These are phyloP conservation scores for Anolis carolinensis DNA, from an alignment of 2,113 vertebrate genomes.

Conservation along the genomic window DNA sequence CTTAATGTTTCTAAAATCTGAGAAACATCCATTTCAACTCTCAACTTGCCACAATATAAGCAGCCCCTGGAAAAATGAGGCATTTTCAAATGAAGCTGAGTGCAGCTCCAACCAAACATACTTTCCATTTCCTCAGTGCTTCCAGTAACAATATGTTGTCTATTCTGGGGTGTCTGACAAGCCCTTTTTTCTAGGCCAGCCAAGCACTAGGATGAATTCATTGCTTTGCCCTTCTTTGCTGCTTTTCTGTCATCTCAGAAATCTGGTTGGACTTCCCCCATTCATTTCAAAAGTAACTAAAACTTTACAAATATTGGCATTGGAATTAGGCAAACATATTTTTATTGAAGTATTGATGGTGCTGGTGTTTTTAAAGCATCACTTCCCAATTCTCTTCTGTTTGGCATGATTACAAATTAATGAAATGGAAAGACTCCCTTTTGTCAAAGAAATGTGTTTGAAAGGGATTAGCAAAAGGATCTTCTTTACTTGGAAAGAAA, in stretches of 20 bases:
- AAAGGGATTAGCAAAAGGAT: not conserved
- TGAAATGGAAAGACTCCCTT: not conserved
- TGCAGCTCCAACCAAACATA: not conserved
- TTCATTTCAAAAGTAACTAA: not conserved
- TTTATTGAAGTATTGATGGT: not conserved
- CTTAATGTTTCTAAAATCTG: slow-evolving; percentile 32
- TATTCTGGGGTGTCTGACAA: not conserved
- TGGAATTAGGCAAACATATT: not conserved
- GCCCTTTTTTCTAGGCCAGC: slow-evolving; percentile 3
- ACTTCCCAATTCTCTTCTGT: not conserved
- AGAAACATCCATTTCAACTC: slow-evolving; percentile 21
- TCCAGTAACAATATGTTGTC: slow-evolving; percentile 12
- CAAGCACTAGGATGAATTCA: not conserved
- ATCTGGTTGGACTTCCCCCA: not conserved
- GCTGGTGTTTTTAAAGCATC: not conserved
- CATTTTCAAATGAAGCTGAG: slow-evolving; percentile 10
- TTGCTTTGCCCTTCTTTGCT: slow-evolving; percentile 5
- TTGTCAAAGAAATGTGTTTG: not conserved
- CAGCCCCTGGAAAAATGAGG: slow-evolving; percentile 23
- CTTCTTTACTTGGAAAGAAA: not conserved
- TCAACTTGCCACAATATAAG: slow-evolving; percentile 13
- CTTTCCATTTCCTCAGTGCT: slow-evolving; percentile 32
- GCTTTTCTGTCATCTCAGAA: not conserved
- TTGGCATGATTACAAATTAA: not conserved
- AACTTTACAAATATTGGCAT: not conserved